Percentiles rank a stretch among this genome's conserved stretches.
Conservation (phyloP, 1,140 invertebrate genomes). For the Aphis gossypii region DNA sequence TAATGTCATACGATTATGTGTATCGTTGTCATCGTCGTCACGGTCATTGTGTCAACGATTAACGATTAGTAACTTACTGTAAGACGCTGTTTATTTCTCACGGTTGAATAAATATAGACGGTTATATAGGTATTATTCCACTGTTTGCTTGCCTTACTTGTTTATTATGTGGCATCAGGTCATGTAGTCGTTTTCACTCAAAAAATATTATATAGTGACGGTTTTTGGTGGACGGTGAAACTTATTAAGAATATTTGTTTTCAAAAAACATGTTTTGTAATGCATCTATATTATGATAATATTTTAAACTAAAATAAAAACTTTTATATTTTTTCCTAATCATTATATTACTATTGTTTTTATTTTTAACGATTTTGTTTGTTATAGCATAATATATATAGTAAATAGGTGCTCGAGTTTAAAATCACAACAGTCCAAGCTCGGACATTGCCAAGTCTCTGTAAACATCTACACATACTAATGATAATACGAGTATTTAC, state of each 20-base stretch:
- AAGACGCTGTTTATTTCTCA: too few species aligned
- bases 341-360: neutral
- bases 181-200: too few species aligned
- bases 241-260: neutral
- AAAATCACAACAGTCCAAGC: neutral
- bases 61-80: too few species aligned
- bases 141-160: too few species aligned
- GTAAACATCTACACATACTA: neutral
- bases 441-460: neutral
- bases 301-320: neutral
- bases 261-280: neutral
- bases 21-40: too few species aligned
- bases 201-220: too few species aligned
- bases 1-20: too few species aligned
- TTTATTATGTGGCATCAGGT: too few species aligned
- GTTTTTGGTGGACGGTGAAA: neutral
- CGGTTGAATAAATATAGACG: too few species aligned
- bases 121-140: too few species aligned
- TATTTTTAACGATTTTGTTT: neutral
- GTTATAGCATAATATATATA: neutral
- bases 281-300: neutral
- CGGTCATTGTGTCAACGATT: too few species aligned
- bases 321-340: neutral
- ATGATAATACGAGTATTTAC: neutral
- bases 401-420: neutral